Conservation (phyloP, 2,797 vertebrate species). For the Monodelphis domestica region DNA sequence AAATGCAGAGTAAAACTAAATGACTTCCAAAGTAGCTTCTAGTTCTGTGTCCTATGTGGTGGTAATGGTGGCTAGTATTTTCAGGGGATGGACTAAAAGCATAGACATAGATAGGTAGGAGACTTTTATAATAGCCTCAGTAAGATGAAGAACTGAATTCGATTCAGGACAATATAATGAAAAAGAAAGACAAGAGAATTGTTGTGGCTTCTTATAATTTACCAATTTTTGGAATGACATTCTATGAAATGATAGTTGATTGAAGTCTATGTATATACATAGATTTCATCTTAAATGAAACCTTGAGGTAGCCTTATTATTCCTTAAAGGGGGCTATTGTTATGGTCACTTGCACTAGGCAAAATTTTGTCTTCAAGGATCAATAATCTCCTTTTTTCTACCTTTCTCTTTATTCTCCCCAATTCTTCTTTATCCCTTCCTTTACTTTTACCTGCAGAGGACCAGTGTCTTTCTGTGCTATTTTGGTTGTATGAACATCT, state of each 20-base stretch:
- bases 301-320: background rate
- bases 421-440: background rate
- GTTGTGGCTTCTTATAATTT: background rate
- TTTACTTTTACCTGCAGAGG: background rate
- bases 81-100: background rate
- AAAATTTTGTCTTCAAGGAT: background rate
- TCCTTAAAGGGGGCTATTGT: background rate
- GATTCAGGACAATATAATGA: too few species aligned
- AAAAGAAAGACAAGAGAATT: background rate
- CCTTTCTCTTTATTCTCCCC: background rate
- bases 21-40: background rate
- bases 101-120: background rate
- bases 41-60: background rate
- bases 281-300: background rate
- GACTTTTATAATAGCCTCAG: too few species aligned
- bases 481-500: background rate
- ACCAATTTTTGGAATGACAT: background rate
- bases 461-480: too few species aligned
- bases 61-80: background rate
- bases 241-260: background rate
- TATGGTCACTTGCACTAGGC: background rate
- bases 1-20: background rate
- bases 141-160: too few species aligned
- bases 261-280: background rate
- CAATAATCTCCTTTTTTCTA: background rate